Percentiles rank a stretch among this genome's conserved stretches.
Evolutionary conservation across 1,140 invertebrate species (phyloP).

Genomic region (Tenebrio molitor): DNA sequence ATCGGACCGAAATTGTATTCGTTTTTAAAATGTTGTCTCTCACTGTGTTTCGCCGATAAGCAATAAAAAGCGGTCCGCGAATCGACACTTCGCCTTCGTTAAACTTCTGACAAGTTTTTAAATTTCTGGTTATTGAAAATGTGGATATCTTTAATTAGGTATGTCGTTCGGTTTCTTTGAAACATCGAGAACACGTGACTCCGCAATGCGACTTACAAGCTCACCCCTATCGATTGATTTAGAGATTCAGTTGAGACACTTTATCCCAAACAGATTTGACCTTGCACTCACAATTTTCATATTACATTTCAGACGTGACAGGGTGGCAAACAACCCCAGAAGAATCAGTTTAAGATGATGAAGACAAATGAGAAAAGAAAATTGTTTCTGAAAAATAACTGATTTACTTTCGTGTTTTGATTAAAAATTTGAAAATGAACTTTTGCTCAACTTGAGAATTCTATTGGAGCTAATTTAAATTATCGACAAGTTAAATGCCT

Average conservation of each 20-base stretch:
- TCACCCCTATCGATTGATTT: conserved; percentile 43
- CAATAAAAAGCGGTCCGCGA: no score
- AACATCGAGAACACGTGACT: conserved; percentile 38
- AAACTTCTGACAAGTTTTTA: not conserved
- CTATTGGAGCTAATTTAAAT: conserved; percentile 45
- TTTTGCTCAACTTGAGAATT: conserved; percentile 28
- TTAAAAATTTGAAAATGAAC: conserved; percentile 30
- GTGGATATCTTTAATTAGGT: conserved; percentile 11
- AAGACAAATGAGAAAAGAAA: no score
- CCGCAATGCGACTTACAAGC: conserved; percentile 42
- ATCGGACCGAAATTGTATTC: no score
- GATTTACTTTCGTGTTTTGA: conserved; percentile 29
- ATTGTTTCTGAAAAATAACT: conserved; percentile 8
- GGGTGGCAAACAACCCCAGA: not conserved
- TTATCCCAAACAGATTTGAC: conserved; percentile 43
- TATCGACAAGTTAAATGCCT: conserved; percentile 46
- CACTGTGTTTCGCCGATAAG: no score
- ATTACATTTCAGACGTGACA: conserved; percentile 26
- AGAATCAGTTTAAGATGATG: not conserved
- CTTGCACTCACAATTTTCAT: conserved; percentile 31
- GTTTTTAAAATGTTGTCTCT: no score
- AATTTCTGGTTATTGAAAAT: not conserved
- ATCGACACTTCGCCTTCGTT: no score
- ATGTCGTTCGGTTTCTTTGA: conserved; percentile 43
- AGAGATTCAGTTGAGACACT: conserved; percentile 41